Evolutionary conservation across 1,140 invertebrate genomes (phyloP), one percentile per base, ranked within the genome.

Genomic region (Gryon sp.): DNA sequence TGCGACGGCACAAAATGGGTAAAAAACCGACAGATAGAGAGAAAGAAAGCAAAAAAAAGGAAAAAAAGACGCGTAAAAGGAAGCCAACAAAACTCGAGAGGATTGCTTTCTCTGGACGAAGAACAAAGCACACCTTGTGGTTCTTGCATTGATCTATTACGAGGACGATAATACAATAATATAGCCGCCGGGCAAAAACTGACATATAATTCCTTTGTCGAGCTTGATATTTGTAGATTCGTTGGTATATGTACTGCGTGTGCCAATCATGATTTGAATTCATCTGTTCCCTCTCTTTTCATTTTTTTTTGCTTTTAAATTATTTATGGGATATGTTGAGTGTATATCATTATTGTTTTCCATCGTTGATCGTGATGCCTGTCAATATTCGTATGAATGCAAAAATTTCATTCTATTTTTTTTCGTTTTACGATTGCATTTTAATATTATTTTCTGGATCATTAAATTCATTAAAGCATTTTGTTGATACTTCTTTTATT

Each of bases 101-200:
- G 65, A 77, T 77, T 77, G 66, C 30, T 70, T 72, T 66, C 28
- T 69, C 38, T 48, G 20, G 20, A 65, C 22, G 45, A 53, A 66
- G 74, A 70, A 76, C 74, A 76, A 76, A 76, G 66, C 74, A 16
- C 46, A 41, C 46, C 53, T 70, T 62, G 34, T 24, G 28, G 28
- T 76, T 24, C 22, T 32, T 30, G 59, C 74, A 70, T 70, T 70
- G 65, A 70, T 76, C 59, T 66, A 38, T 70, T 60, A 50, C 57
- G 14, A 40, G 7, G 19, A 48, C 40, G 63, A 62, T 75, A 62
- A 75, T 60, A 60, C 59, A 59, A 69, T 76, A 69, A 59, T 69
- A 62, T 50, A 69, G 32, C 62, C 38, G 38, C 12, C 16, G 70
- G 70, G 22, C 48, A 53, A 46, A 18, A 53, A 48, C 28, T 57